phyloP scores from a whole-genome alignment of 1,140 invertebrate genomes.

The Trinorchestia longiramus region DNA sequence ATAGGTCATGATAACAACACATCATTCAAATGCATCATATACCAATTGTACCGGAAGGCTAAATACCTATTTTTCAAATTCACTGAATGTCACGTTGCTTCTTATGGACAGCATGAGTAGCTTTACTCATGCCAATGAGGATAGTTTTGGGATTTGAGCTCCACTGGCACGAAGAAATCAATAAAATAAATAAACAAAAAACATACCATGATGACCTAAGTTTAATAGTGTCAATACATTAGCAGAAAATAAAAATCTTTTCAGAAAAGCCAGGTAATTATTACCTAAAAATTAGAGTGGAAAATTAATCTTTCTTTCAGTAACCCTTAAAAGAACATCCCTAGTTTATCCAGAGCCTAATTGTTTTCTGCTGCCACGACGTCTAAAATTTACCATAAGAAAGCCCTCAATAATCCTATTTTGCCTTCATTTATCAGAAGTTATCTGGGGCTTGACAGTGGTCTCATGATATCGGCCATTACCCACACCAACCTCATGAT shows the following conservation, averaged over 20 bases:
- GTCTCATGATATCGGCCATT: constrained; percentile 38
- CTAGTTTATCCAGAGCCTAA: background rate
- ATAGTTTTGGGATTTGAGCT: background rate
- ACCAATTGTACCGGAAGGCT: background rate
- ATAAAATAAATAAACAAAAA: background rate
- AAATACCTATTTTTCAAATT: background rate
- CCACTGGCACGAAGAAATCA: background rate
- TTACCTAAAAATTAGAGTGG: background rate
- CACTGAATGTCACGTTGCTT: background rate
- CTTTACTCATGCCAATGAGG: background rate
- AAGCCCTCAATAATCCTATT: constrained; percentile 24
- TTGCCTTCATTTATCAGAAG: constrained; percentile 36
- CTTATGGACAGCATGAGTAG: background rate
- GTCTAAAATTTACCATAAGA: constrained; percentile 6
- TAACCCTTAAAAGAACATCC: background rate
- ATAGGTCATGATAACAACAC: background rate
- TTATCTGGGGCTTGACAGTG: background rate
- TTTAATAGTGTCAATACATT: background rate
- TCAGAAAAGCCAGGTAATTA: background rate
- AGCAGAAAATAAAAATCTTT: background rate
- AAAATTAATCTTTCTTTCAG: background rate
- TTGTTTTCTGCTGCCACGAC: background rate
- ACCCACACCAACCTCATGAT: background rate
- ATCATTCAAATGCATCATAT: background rate
- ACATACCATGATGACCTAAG: background rate